Evolutionary conservation across 2,113 vertebrate species (phyloP), one percentile per base, ranked within the genome.

Genomic region (Burhinus bistriatus): DNA sequence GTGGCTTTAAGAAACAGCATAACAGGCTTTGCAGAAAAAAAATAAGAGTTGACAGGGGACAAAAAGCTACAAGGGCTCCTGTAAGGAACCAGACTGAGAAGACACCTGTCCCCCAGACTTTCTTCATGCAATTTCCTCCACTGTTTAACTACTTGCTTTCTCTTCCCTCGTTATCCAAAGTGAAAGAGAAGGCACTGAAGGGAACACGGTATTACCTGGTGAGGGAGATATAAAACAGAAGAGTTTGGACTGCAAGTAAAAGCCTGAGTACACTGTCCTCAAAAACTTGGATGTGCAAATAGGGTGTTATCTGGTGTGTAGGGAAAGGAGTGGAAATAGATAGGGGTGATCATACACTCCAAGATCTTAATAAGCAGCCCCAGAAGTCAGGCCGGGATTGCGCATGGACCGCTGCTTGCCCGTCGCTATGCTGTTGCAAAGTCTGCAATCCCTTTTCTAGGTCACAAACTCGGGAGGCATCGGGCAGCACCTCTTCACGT

Each of bases 291-390:
- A n/a, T 27, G 34, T 79, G 23, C 36, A 84, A 38, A 49, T 4
- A 40, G 20, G 27, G 8, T 11, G 22, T 51, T 55, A 47, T 17
- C 36, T 62, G 36, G 7, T 32, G 8, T 0, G 1, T 19, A 15
- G 14, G 36, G n/a, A 57, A 65, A 30, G 34, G 30, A 69, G 6
- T 10, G 12, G 21, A n/a, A 91, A 49, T 6, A 78, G 45, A 36
- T 49, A 0, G 1, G 11, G 16, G 29, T 65, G 17, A 34, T 21
- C 3, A 0, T 22, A 1, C 3, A 12, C 11, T 16, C 61, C 1
- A 6, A 36, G 42, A 15, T 45, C 29, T 62, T 70, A 54, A 26
- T 9, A 21, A 80, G 22, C 17, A 44, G 23, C n/a, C 57, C 65
- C n/a, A 57, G 17, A 49, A 83, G 10, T 26, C 44, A 42, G 55